Evolutionary conservation across 1,140 invertebrate species (phyloP).

Genomic region (Drosophila erecta): DNA sequence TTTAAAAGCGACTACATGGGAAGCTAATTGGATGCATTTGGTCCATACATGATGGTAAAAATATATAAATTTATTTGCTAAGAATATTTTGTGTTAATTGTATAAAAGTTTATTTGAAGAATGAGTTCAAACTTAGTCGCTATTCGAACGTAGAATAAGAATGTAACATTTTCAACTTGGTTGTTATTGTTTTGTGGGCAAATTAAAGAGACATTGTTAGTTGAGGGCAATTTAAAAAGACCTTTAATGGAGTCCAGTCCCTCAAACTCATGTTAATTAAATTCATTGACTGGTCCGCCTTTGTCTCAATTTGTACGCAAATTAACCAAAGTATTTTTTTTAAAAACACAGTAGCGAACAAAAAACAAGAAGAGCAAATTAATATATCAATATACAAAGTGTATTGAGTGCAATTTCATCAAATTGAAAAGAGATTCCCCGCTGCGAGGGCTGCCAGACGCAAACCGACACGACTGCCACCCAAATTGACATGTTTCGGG

Average conservation of each 20-base stretch:
- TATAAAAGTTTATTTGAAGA: too few relatives aligned
- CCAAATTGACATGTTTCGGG: conserved; percentile 79
- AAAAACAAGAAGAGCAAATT: conserved; percentile 65
- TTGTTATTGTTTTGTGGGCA: too few relatives aligned
- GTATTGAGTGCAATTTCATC: conserved; percentile 78
- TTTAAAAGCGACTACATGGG: background rate
- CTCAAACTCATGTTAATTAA: conserved; percentile 60
- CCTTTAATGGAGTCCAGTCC: background rate
- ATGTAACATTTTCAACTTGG: too few relatives aligned
- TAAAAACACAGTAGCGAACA: conserved; percentile 32
- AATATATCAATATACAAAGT: conserved; percentile 82
- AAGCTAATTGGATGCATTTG: background rate
- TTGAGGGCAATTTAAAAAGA: conserved; percentile 17
- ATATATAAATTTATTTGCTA: too few relatives aligned
- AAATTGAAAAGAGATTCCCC: conserved; percentile 72
- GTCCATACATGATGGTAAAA: too few relatives aligned
- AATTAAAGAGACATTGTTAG: too few relatives aligned
- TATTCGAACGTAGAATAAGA: too few relatives aligned
- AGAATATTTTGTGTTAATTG: too few relatives aligned
- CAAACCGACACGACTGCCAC: conserved; percentile 59
- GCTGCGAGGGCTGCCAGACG: conserved; percentile 65
- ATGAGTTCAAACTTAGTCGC: too few relatives aligned
- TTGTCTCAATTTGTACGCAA: conserved; percentile 73
- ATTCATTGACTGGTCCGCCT: conserved; percentile 52
- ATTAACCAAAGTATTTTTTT: conserved; percentile 75